phyloP scores from a whole-genome alignment of 1,140 invertebrate species.

The Monomorium pharaonis region DNA sequence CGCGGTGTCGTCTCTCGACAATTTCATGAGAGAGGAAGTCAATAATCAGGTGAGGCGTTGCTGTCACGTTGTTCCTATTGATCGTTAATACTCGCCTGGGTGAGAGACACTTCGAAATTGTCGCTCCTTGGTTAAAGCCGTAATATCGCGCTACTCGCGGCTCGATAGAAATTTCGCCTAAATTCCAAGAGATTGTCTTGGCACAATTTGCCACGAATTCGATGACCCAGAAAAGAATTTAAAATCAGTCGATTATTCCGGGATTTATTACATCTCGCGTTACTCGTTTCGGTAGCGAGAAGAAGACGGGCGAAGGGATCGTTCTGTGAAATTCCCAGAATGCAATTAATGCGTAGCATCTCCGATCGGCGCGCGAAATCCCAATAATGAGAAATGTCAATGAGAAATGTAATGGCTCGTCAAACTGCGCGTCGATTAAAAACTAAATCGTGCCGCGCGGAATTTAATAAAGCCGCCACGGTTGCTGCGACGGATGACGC shows the following conservation, averaged over 20 bases:
- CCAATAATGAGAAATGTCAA: slow-evolving; percentile 64
- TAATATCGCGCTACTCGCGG: background rate
- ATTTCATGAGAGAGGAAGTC: slow-evolving; percentile 89
- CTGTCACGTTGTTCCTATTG: background rate
- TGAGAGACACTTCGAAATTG: background rate
- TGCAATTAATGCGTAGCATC: slow-evolving; percentile 55
- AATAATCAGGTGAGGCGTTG: slow-evolving; percentile 88
- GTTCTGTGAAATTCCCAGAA: slow-evolving; percentile 43
- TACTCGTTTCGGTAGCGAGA: background rate
- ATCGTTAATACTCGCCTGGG: background rate
- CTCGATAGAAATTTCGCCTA: background rate
- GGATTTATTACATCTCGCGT: slow-evolving; percentile 38
- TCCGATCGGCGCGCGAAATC: slow-evolving; percentile 42
- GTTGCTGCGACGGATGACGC: slow-evolving; percentile 48
- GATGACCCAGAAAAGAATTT: background rate
- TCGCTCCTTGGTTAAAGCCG: background rate
- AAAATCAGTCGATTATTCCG: slow-evolving; percentile 46
- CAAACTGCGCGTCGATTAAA: slow-evolving; percentile 59
- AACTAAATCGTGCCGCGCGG: slow-evolving; percentile 56
- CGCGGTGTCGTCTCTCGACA: slow-evolving; percentile 91
- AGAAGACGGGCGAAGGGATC: background rate
- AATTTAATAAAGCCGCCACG: slow-evolving; percentile 62
- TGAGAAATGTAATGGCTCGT: slow-evolving; percentile 43
- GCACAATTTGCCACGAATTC: background rate
- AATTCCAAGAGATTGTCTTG: slow-evolving; percentile 17